Evolutionary conservation across 2,113 vertebrate genomes (phyloP), one percentile per base, ranked within the genome.

Genomic region (Procapra przewalskii): DNA sequence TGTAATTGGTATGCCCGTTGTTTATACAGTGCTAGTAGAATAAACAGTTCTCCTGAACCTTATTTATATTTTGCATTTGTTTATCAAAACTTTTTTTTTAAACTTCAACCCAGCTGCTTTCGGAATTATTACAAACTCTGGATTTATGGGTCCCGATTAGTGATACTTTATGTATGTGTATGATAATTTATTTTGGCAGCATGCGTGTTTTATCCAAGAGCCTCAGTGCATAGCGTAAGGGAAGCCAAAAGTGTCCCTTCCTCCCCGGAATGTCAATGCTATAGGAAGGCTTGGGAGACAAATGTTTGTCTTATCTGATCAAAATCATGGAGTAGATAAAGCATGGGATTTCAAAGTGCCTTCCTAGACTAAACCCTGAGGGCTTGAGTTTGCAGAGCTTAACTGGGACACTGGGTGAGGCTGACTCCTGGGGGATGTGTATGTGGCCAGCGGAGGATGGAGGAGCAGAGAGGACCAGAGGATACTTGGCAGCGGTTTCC

Each of bases 11-110:
- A 36, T 50, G 82, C 88, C 92, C 1, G 19, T 92, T 98, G 97
- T 97, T 98, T 98, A 97, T 90, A 91, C 75, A 97, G 79, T 3
- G 55, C 82, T 75, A 25, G 77, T 48, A 64, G 91, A 79, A 97
- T 98, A 98, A 97, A 98, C 98, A 96, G 94, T 97, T 90, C 82
- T 96, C 91, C 88, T 93, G 89, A 96, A 59, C 95, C 82, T 92
- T 97, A 98, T 98, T 97, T 98, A 98, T 97, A 96, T 97, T 97
- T 97, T 98, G 95, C 98, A 91, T 98, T 95, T 98, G 97, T 97
- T 98, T 97, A 98, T 96, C 91, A 91, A 92, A 97, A 93, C 96
- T 92, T 89, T 96, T 94, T 92, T 95, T 96, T 85, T 79, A 25
- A 79, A 97, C 96, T 97, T 91, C 27, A 45, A 89, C 45, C 96